Base-by-base conservation (phyloP, 2,797 vertebrate genomes). In the Clarias platycephalus region DNA sequence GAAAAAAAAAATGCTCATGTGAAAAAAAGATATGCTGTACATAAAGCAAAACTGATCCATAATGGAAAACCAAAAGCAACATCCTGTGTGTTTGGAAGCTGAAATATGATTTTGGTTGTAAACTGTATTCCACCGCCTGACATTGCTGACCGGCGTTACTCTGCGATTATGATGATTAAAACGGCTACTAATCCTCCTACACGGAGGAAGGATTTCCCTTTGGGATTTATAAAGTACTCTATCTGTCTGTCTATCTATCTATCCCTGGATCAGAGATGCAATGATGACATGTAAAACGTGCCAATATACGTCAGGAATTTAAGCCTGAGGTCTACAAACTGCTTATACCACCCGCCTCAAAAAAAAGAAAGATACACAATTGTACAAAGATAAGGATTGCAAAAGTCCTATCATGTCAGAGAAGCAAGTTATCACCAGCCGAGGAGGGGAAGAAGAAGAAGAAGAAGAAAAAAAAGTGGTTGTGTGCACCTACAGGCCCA, bases 261-360 rank as follows among this genome's bases (percentile, higher is more conserved):
- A 49, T 28, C 67, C 68, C 26, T 44, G 63, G 72, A 67, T 82
- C 60, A 58, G 76, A 22, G n/a, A 44, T 31, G 63, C 49, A 28
- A 49, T 34, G 91, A 90, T 92, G 91, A 91, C 92, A 89, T 87
- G 89, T 88, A 88, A 90, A 90, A 1, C 87, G 88, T 88, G 89
- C 90, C 88, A 85, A 88, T 86, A 90, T 87, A 91, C 89, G 89
- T 87, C 31, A 76, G 92, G 92, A 95, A 94, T 95, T 92, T 88
- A 91, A 94, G 88, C 90, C 87, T 88, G 72, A 84, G 89, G 90
- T 88, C 90, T 88, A 90, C 92, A 88, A 89, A 84, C 87, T 8
- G 87, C 85, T 90, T 90, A 90, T 80, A 90, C 89, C 92, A 88
- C 88, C 92, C 88, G 88, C 90, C 89, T 88, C 91, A 34, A 34